Base-by-base conservation (phyloP, 2,797 vertebrate genomes). In the Micrastur ruficollis region DNA sequence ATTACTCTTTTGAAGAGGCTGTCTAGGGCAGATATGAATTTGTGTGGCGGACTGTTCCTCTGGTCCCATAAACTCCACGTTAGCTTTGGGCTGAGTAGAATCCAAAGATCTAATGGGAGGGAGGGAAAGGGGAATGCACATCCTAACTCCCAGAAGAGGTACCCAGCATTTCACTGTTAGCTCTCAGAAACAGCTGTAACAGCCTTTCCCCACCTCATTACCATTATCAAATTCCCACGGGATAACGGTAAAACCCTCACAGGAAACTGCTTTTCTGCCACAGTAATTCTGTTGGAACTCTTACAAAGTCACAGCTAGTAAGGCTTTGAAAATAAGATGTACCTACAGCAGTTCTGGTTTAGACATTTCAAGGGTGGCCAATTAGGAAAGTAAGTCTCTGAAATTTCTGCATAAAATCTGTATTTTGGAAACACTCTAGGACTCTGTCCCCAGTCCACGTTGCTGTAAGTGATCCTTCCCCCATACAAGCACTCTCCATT, bases 261-360 rank as follows among this genome's bases (percentile, higher is more conserved):
- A 95, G 91, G 80, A 93, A 95, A 80, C 89, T 56, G 70, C 74
- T 93, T 93, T 95, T 74, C 95, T 95, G 93, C 94, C n/a, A 31
- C 68, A 70, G 65, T 62, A 90, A 94, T 93, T 90, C 90, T 88
- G 68, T 6, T 93, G 88, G 94, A 95, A 90, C 74, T 62, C 82
- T 63, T 65, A 93, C 8, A 12, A 93, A 96, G 82, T 75, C 92
- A 82, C 90, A 94, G 89, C 75, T 91, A 93, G 52, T 89, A 93
- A 83, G 40, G 81, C 93, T 94, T 89, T 86, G 90, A 81, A 95
- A 95, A 91, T 81, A 74, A 96, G 79, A 95, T 11, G 59, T 72
- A 81, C 62, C 71, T 86, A 72, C 91, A 96, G 90, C 85, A 88
- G 84, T 75, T 75, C 47, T 52, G 70, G 89, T 76, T 90, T 78